These are phyloP conservation scores for Hemitrygon akajei DNA, from an alignment of 2,797 vertebrate genomes.

Conservation along the genomic window DNA sequence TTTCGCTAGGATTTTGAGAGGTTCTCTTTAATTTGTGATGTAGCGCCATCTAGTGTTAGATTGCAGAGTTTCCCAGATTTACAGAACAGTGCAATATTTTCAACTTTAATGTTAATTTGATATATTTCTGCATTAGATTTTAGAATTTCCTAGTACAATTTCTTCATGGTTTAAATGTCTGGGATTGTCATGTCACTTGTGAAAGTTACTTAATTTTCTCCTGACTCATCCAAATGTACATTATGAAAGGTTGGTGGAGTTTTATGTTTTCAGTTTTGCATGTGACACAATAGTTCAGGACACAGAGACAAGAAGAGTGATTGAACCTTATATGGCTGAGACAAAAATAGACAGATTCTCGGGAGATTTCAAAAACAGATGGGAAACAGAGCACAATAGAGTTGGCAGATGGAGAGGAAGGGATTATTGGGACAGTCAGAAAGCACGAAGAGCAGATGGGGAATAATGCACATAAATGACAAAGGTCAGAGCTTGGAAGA, in stretches of 20 bases:
- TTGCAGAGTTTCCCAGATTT: background rate
- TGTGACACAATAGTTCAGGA: background rate
- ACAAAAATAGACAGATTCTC: background rate
- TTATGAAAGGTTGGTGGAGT: background rate
- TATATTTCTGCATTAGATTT: background rate
- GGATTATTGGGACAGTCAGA: background rate
- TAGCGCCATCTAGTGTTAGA: constrained; percentile 11
- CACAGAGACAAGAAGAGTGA: background rate
- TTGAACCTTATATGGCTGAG: background rate
- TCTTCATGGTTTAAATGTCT: background rate
- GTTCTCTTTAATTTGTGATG: background rate
- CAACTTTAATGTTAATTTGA: background rate
- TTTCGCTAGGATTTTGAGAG: background rate
- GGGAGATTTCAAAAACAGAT: background rate
- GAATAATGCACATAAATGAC: background rate
- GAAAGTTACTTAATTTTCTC: background rate
- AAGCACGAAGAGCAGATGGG: background rate
- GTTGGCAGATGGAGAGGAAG: constrained; percentile 6
- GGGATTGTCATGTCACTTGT: background rate
- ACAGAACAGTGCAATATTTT: background rate
- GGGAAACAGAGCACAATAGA: background rate
- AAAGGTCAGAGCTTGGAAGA: background rate
- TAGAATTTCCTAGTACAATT: background rate
- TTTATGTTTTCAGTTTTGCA: background rate
- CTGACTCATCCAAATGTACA: background rate